Percentiles rank a stretch among this genome's conserved stretches.
These are phyloP conservation scores for Drosophila sp. DNA, from an alignment of 1,140 invertebrate species.

Conservation along the genomic window DNA sequence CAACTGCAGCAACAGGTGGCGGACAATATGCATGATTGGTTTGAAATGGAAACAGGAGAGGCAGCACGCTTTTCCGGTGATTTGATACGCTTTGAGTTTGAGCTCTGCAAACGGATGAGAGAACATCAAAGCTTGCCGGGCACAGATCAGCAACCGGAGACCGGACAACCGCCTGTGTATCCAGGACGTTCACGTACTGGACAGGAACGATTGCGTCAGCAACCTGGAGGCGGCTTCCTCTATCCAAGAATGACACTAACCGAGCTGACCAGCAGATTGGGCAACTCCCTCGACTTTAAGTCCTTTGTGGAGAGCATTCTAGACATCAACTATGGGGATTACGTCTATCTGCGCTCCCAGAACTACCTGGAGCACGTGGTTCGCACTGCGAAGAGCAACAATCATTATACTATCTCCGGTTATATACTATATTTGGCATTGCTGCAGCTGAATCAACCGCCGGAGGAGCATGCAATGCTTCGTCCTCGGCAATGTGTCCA, in stretches of 20 bases:
- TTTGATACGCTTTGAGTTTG: conserved; percentile 75
- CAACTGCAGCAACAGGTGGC: conserved; percentile 57
- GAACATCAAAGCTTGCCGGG: conserved; percentile 35
- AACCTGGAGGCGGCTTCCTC: conserved; percentile 13
- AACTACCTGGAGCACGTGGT: conserved; percentile 64
- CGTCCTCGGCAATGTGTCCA: conserved; percentile 57
- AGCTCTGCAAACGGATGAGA: conserved; percentile 71
- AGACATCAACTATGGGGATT: conserved; percentile 26
- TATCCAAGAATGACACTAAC: conserved; percentile 39
- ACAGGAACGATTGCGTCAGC: conserved; percentile 56
- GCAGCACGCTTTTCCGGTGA: conserved; percentile 62
- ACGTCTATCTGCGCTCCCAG: conserved; percentile 59
- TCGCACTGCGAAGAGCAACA: conserved; percentile 37
- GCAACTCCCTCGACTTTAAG: conserved; percentile 59
- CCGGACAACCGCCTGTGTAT: not conserved
- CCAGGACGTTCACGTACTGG: conserved; percentile 49
- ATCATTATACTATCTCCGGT: conserved; percentile 53
- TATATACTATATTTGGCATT: conserved; percentile 76
- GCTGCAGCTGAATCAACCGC: conserved; percentile 61
- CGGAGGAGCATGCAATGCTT: conserved; percentile 38
- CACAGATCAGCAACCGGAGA: conserved; percentile 12
- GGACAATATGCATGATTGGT: conserved; percentile 61
- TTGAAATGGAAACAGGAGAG: conserved; percentile 52
- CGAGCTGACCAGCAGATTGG: conserved; percentile 52
- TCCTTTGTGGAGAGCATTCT: conserved; percentile 59